Conservation (phyloP, 2,797 vertebrate species). For the Myripristis jacobus region DNA sequence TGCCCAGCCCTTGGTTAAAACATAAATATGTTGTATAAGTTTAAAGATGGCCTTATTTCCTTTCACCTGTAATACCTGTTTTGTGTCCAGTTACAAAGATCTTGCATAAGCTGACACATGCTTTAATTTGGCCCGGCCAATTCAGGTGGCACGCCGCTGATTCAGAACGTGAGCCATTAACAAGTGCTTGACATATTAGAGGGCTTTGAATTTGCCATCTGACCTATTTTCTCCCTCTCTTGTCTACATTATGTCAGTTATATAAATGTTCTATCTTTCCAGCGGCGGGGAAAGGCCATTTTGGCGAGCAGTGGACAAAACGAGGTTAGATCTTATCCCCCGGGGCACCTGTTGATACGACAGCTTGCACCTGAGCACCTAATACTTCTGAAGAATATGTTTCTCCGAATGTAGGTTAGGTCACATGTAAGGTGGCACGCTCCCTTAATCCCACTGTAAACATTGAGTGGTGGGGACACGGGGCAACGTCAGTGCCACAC, state of each 20-base stretch:
- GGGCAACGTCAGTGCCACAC: constrained; percentile 41
- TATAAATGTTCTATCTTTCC: constrained; percentile 78
- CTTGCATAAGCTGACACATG: constrained; percentile 37
- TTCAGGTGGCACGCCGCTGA: constrained; percentile 24
- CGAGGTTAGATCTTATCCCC: constrained; percentile 89
- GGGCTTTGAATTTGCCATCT: constrained; percentile 46
- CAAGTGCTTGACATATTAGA: constrained; percentile 29
- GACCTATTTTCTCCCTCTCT: constrained; percentile 76
- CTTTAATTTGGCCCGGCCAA: not conserved
- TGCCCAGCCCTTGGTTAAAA: not conserved
- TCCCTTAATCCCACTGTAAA: constrained; percentile 70
- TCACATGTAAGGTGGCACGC: constrained; percentile 73
- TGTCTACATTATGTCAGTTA: constrained; percentile 76
- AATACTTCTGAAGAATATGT: constrained; percentile 81
- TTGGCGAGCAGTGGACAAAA: constrained; percentile 71
- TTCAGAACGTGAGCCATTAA: constrained; percentile 26
- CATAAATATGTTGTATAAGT: not conserved
- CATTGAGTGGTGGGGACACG: constrained; percentile 31
- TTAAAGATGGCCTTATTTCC: constrained; percentile 22
- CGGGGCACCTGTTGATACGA: constrained; percentile 77
- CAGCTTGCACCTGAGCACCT: constrained; percentile 82
- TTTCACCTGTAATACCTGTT: not conserved
- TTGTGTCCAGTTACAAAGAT: constrained; percentile 37
- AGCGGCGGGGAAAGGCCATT: constrained; percentile 51
- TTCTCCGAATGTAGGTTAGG: constrained; percentile 73